Percentiles rank a stretch among this genome's conserved stretches.
These are phyloP conservation scores for Sebastes minor DNA, from an alignment of 2,797 vertebrate genomes.

Conservation along the genomic window DNA sequence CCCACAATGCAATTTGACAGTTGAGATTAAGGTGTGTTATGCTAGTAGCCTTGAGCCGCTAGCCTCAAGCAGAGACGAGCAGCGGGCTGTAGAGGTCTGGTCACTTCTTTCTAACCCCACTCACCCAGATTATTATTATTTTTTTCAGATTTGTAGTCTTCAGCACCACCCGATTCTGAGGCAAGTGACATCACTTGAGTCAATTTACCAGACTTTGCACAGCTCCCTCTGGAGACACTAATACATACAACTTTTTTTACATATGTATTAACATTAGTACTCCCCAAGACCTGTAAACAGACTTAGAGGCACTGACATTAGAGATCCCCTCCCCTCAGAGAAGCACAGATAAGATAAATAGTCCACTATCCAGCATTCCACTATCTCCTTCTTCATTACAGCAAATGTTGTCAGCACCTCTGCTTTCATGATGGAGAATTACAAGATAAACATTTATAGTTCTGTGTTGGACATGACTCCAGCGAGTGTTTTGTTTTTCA, in stretches of 20 bases:
- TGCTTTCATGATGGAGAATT: constrained; percentile 38
- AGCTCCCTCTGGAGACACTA: not conserved
- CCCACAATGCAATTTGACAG: not conserved
- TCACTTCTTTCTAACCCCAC: not conserved
- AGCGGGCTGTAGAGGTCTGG: not conserved
- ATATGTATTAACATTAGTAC: not conserved
- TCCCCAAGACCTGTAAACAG: not conserved
- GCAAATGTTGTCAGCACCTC: constrained; percentile 14
- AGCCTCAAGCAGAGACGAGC: not conserved
- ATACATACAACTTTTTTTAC: not conserved
- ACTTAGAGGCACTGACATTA: constrained; percentile 20
- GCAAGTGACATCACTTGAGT: not conserved
- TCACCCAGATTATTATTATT: no score
- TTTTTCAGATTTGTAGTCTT: no score
- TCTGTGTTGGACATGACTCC: constrained; percentile 33
- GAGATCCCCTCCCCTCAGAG: constrained; percentile 38
- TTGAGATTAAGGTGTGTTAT: not conserved
- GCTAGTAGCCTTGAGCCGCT: no score
- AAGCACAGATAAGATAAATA: constrained; percentile 47
- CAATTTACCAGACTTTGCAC: not conserved
- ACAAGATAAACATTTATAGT: constrained; percentile 51
- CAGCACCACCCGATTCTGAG: not conserved
- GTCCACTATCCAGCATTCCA: not conserved
- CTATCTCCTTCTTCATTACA: constrained; percentile 38
- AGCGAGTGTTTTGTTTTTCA: constrained; percentile 46